Conservation (phyloP, 2,888 invertebrate genomes). For the Pseudoips prasinana region DNA sequence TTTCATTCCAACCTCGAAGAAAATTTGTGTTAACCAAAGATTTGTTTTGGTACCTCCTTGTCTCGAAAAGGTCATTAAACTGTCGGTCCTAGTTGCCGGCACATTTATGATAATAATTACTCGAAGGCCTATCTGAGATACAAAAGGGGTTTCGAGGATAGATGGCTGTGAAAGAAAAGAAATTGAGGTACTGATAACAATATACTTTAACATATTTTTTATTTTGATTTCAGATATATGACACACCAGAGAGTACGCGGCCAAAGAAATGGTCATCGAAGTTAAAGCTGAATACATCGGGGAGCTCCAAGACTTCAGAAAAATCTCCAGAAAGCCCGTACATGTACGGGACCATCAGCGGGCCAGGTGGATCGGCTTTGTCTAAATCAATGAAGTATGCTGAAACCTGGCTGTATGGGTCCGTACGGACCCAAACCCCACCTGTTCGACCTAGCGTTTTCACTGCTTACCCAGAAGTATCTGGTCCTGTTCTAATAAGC, state of each 20-base stretch:
- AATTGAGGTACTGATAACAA: too few relatives aligned
- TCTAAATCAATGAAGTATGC: slow-evolving; percentile 93
- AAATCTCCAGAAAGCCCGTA: slow-evolving; percentile 74
- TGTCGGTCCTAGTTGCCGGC: too few relatives aligned
- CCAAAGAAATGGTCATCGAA: slow-evolving; percentile 88
- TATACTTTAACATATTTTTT: slow-evolving; percentile 3
- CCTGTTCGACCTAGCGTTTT: slow-evolving; percentile 74
- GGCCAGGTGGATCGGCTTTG: slow-evolving; percentile 86
- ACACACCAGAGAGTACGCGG: slow-evolving; percentile 77
- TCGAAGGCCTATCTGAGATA: too few relatives aligned
- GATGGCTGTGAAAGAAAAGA: too few relatives aligned
- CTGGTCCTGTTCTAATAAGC: slow-evolving; percentile 74
- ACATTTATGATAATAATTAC: too few relatives aligned
- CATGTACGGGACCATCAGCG: slow-evolving; percentile 76
- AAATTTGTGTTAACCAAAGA: too few relatives aligned
- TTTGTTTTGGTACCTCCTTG: too few relatives aligned
- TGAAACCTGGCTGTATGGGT: slow-evolving; percentile 93
- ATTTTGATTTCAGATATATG: slow-evolving; percentile 71
- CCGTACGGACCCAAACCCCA: slow-evolving; percentile 83
- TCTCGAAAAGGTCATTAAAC: too few relatives aligned
- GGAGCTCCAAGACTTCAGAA: slow-evolving; percentile 69
- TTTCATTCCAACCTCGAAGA: too few relatives aligned
- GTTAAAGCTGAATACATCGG: slow-evolving; percentile 82
- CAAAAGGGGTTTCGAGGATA: too few relatives aligned
- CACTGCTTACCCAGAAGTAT: slow-evolving; percentile 70